Base-by-base conservation (phyloP, 2,797 vertebrate species). In the Eidolon dupreanum region DNA sequence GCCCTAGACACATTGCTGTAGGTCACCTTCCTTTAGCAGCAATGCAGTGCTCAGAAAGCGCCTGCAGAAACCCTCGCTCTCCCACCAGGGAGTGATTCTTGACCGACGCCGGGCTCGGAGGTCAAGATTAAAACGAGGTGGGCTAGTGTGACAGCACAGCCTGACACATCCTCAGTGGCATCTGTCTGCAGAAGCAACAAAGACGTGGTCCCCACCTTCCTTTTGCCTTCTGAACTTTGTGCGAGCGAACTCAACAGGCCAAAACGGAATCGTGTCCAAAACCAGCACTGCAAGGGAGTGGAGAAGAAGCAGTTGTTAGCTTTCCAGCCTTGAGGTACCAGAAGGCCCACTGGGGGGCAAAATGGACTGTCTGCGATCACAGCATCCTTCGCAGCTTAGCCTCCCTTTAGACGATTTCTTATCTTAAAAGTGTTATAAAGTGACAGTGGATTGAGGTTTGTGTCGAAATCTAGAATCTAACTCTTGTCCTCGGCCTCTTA, bases 221-320 rank as follows among this genome's bases (percentile, higher is more conserved):
- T 31, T 79, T 16, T 85, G 51, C n/a, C 51, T 65, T 59, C 61
- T n/a, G 46, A 43, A 74, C 28, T 8, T 36, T 33, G 28, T 51
- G 20, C 41, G 70, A 17, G 2, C 3, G 26, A 16, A 6, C 13
- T 49, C 49, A 46, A 68, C 2, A 63, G 63, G 24, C 8, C 63
- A 26, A 51, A 55, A 36, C 5, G 8, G 66, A 70, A 41, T 20
- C 0, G 4, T 17, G 24, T 12, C 12, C 36, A 75, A 57, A 90
- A 81, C 17, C 6, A 55, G 65, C 90, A 31, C 46, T 66, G 51
- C 77, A 93, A 94, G 70, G 51, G 77, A 81, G 79, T 12, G 65
- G 75, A 33, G 81, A 5, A 93, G 83, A 78, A 20, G 28, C 19
- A 51, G 33, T 7, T 91, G 55, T 13, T 65, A n/a, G 43, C 19